Percentiles rank a stretch among this genome's conserved stretches.
Evolutionary conservation across 2,797 vertebrate species (phyloP).

Genomic region (Ataeniobius toweri): DNA sequence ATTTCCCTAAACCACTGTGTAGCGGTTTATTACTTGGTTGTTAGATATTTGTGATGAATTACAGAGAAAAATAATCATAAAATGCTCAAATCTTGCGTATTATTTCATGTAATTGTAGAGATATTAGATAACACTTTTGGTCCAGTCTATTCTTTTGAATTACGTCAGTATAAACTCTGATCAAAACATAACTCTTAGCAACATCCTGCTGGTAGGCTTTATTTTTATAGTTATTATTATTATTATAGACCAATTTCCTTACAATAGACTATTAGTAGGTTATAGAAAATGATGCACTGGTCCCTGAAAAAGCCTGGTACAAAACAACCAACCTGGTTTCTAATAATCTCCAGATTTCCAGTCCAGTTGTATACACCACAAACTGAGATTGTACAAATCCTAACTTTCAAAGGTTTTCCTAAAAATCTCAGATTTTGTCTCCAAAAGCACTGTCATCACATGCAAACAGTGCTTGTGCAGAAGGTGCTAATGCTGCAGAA

Average conservation of each 20-base stretch:
- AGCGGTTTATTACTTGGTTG: not conserved
- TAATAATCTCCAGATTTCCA: not conserved
- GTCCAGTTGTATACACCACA: not conserved
- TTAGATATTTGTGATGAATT: not conserved
- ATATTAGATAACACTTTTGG: not conserved
- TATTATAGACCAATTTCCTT: not conserved
- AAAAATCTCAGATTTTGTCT: not conserved
- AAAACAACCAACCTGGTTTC: not conserved
- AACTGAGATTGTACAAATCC: not conserved
- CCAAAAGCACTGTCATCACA: too few relatives aligned
- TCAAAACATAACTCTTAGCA: not conserved
- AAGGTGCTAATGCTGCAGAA: not conserved
- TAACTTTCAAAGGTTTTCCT: not conserved
- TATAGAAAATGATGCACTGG: not conserved
- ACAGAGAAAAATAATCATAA: not conserved
- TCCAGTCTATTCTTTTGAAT: not conserved
- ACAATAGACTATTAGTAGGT: not conserved
- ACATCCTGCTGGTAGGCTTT: not conserved
- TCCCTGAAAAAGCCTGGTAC: too few relatives aligned
- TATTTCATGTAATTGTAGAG: not conserved
- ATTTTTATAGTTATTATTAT: not conserved
- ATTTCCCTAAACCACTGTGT: not conserved
- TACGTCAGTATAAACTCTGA: not conserved
- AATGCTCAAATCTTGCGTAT: not conserved
- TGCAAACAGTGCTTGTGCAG: not conserved